Evolutionary conservation across 2,888 invertebrate genomes (phyloP), one percentile per base, ranked within the genome.

Genomic region (Leuctra nigra): DNA sequence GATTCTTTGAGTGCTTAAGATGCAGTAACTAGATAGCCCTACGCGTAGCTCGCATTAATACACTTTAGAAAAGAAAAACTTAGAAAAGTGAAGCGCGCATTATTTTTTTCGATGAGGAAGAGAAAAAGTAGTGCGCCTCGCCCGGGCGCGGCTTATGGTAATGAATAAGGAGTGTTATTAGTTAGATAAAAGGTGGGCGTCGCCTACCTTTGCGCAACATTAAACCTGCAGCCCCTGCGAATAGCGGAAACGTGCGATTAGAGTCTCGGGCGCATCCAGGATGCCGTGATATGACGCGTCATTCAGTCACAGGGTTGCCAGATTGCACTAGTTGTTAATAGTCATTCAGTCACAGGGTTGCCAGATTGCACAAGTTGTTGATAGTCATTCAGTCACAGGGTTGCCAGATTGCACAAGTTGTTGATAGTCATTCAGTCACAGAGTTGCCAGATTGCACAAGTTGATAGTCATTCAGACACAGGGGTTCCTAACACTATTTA

Each of bases 161-260:
- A 50, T 50, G 50, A 50, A 50, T 50, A 35, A 35, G 50, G 20
- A 50, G 50, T 50, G 50, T 50, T 50, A 50, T 50, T 50, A 50
- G 50, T 18, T 2, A 50, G 50, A 50, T 50, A 50, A 50, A 33
- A 35, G 33, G 50, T 50, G 50, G 50, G 50, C 50, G 50, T 50
- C 2, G 50, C 33, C 50, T 33, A 33, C 33, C 24, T 48, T 48
- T 16, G 9, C 29, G 4, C 1, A 16, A 24, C 48, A 48, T 25
- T 23, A 48, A 23, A 16, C 16, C 29, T 4, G 38, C 14, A 7
- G 48, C 48, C 33, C 24, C 33, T 11, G 46, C 46, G 14, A 24
- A 47, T 35, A 20, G 35, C 50, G 50, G 50, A 50, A 50, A 33
- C 22, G 4, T n/a, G 33, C 50, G 33, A 50, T 50, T 50, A 50